These are phyloP conservation scores for Mayetiola destructor DNA, from an alignment of 2,888 invertebrate species.

Conservation along the genomic window DNA sequence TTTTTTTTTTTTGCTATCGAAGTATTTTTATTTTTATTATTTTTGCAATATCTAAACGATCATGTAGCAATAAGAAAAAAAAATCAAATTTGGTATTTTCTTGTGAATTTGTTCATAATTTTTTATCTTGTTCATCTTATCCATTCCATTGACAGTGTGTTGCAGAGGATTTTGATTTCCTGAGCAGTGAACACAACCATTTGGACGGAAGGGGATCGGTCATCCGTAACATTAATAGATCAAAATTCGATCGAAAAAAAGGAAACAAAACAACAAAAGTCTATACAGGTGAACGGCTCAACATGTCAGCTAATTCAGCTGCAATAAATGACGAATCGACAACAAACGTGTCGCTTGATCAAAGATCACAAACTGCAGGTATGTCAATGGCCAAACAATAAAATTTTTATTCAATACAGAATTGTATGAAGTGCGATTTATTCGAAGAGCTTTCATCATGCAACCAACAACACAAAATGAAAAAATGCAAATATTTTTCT, in stretches of 20 bases:
- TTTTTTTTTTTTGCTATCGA: background rate
- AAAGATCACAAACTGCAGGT: background rate
- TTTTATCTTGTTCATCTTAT: background rate
- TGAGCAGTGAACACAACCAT: background rate
- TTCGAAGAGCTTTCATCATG: no score
- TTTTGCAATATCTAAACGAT: background rate
- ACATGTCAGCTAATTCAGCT: constrained; percentile 9
- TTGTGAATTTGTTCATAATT: background rate
- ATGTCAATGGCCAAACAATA: background rate
- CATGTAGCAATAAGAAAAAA: background rate
- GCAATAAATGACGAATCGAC: constrained; percentile 1
- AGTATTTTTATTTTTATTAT: background rate
- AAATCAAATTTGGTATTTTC: background rate
- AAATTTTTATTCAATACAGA: no score
- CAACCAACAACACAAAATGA: no score
- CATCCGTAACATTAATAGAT: no score
- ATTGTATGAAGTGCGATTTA: no score
- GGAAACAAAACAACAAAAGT: no score
- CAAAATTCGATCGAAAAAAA: constrained; percentile 6
- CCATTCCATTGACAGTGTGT: background rate
- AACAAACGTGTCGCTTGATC: background rate
- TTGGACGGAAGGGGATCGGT: constrained; percentile 1
- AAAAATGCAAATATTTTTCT: no score
- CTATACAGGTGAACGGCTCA: constrained; percentile 1
- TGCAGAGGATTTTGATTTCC: background rate